phyloP scores from a whole-genome alignment of 2,797 vertebrate species.

The Prionace glauca region DNA sequence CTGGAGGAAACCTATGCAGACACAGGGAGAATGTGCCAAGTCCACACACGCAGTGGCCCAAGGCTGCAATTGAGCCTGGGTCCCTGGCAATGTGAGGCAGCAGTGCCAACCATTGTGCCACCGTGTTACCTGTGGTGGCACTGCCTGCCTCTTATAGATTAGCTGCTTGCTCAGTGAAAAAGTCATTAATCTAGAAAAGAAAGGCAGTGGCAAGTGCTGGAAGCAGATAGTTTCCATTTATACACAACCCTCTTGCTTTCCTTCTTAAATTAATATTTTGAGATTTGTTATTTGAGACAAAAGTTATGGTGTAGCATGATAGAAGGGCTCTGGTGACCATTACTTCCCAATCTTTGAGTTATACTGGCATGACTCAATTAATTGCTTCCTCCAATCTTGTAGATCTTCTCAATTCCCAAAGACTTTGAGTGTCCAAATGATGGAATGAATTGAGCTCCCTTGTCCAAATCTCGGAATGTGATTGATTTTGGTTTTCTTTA shows the following conservation, averaged over 20 bases:
- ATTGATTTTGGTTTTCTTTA: neutral
- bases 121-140: too few relatives aligned
- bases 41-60: too few relatives aligned
- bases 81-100: too few relatives aligned
- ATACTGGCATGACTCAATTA: neutral
- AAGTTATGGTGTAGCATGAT: neutral
- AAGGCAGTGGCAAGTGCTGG: neutral
- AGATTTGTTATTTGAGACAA: neutral
- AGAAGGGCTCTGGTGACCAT: neutral
- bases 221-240: neutral
- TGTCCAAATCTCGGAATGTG: neutral
- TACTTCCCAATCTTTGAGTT: neutral
- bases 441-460: too few relatives aligned
- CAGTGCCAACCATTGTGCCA: too few relatives aligned
- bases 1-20: too few relatives aligned
- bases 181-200: neutral
- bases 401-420: neutral
- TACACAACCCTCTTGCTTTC: neutral
- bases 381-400: neutral
- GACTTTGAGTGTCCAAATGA: too few relatives aligned
- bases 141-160: too few relatives aligned
- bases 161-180: neutral
- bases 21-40: too few relatives aligned
- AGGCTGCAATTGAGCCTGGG: too few relatives aligned
- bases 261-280: neutral